A percentile compares a stretch with the other conserved stretches of the same genome.
Conservation (phyloP, 2,113 vertebrate species). For the Bufo gargarizans region DNA sequence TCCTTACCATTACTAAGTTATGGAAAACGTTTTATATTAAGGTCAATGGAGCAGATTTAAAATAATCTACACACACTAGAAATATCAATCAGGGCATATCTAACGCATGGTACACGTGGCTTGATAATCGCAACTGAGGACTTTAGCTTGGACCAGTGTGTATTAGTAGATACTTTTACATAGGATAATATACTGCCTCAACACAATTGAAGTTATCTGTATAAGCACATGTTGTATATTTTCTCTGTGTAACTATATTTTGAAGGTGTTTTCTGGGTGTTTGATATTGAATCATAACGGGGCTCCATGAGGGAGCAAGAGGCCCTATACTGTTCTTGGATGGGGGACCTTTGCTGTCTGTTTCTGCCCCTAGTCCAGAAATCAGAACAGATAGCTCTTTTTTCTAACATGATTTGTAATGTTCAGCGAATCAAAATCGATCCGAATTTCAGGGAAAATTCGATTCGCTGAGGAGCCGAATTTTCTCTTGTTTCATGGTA, state of each 20-base stretch:
- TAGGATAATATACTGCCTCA: not conserved
- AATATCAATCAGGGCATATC: not conserved
- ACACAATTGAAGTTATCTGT: not conserved
- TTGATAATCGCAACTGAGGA: not conserved
- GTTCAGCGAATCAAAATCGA: no score
- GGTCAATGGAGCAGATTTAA: not conserved
- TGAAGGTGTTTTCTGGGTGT: no score
- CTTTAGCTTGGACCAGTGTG: not conserved
- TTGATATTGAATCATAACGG: no score
- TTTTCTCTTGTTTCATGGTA: no score
- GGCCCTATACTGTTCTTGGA: no score
- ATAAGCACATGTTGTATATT: not conserved
- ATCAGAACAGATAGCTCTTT: not conserved
- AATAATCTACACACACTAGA: not conserved
- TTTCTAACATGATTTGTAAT: no score
- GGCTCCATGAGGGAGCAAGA: no score
- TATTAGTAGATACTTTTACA: not conserved
- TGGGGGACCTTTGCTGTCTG: no score
- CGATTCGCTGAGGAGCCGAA: no score
- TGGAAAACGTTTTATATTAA: not conserved
- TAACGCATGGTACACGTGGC: not conserved
- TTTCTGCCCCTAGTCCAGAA: not conserved
- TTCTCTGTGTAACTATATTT: not conserved
- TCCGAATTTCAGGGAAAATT: no score
- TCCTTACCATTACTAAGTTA: no score